These are phyloP conservation scores for Zygogramma bicolorata DNA, from an alignment of 2,888 invertebrate genomes.

Conservation along the genomic window DNA sequence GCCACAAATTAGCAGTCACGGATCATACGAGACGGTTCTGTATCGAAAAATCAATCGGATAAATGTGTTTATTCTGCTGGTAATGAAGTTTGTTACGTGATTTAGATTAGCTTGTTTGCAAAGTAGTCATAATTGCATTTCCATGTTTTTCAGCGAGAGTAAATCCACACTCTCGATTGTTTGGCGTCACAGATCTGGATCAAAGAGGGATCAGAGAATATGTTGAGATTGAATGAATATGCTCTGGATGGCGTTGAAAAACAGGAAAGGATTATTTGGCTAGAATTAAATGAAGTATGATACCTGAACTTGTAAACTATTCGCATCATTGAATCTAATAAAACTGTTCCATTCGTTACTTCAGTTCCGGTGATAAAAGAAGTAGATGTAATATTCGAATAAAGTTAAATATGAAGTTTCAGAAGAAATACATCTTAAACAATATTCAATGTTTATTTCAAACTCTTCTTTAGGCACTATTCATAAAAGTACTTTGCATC, in stretches of 20 bases:
- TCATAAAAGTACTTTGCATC: too few relatives aligned
- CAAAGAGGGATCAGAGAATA: neutral
- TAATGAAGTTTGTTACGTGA: conserved; percentile 41
- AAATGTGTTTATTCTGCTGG: conserved; percentile 36
- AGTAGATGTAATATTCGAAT: too few relatives aligned
- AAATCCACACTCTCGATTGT: neutral
- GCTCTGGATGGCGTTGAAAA: neutral
- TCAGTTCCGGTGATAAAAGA: too few relatives aligned
- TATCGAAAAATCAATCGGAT: conserved; percentile 51
- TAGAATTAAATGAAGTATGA: too few relatives aligned
- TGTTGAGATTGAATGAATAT: neutral
- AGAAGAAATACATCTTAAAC: too few relatives aligned
- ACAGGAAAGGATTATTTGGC: neutral
- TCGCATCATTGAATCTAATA: too few relatives aligned
- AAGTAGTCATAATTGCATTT: conserved; percentile 44
- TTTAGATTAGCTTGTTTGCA: conserved; percentile 42
- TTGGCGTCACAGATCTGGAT: neutral
- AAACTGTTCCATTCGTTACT: too few relatives aligned
- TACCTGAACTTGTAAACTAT: too few relatives aligned
- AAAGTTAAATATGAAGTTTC: too few relatives aligned
- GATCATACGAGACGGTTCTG: neutral
- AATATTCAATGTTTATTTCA: too few relatives aligned
- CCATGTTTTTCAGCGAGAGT: conserved; percentile 37
- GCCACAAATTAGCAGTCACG: neutral
- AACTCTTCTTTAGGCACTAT: too few relatives aligned